phyloP scores from a whole-genome alignment of 1,140 invertebrate genomes.

The Philaenus spumarius region DNA sequence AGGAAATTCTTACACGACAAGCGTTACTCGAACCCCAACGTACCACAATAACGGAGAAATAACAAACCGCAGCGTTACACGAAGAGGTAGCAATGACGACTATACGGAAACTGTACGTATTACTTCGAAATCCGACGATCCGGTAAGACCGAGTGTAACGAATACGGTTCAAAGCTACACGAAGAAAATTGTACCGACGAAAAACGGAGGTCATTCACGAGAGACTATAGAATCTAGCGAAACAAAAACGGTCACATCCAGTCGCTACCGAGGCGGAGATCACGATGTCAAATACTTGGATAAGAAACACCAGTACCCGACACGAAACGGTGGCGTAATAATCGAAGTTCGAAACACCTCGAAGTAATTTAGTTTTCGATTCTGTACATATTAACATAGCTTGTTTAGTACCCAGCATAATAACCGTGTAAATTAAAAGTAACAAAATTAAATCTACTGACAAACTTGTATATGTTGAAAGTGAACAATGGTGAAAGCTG shows the following conservation, averaged over 20 bases:
- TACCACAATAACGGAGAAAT: constrained; percentile 10
- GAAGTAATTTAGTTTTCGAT: constrained; percentile 16
- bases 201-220: constrained; percentile 46
- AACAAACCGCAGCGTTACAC: constrained; percentile 36
- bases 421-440: no score
- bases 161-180: constrained; percentile 59
- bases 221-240: constrained; percentile 61
- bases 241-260: constrained; percentile 58
- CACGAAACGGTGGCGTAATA: constrained; percentile 40
- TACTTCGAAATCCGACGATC: constrained; percentile 55
- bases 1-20: constrained; percentile 23
- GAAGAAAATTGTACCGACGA: constrained; percentile 55
- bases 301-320: constrained; percentile 27
- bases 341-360: constrained; percentile 41
- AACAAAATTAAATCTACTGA: no score
- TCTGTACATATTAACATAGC: not conserved
- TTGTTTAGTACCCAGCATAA: no score
- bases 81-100: constrained; percentile 57
- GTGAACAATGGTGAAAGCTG: no score
- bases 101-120: constrained; percentile 61
- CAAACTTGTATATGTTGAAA: no score
- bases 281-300: constrained; percentile 37
- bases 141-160: constrained; percentile 52
- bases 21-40: constrained; percentile 31
- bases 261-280: constrained; percentile 46